Evolutionary conservation across 1,140 invertebrate species (phyloP).

Genomic region (Drosophila parabipectinata): DNA sequence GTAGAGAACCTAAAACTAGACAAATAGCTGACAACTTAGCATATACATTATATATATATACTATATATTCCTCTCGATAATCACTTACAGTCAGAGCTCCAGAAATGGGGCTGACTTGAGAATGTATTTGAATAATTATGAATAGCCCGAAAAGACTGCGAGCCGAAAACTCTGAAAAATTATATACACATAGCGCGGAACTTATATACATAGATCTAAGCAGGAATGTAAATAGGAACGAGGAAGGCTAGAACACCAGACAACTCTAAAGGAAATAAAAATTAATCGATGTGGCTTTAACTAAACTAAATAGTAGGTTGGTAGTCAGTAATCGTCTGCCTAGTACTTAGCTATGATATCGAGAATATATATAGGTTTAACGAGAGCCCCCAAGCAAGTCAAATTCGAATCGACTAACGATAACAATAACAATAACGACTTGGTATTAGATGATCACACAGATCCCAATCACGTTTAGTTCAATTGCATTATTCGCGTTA

Average conservation of each 20-base stretch:
- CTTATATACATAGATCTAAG: slow-evolving; percentile 38
- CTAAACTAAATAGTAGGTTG: slow-evolving; percentile 49
- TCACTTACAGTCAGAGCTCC: slow-evolving; percentile 63
- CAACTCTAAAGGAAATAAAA: slow-evolving; percentile 39
- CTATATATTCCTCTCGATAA: slow-evolving; percentile 65
- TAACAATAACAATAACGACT: slow-evolving; percentile 49
- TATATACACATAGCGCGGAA: slow-evolving; percentile 64
- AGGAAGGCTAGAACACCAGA: slow-evolving; percentile 39
- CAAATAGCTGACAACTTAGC: slow-evolving; percentile 63
- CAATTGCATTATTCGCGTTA: slow-evolving; percentile 66
- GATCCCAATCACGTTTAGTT: slow-evolving; percentile 70
- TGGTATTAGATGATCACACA: slow-evolving; percentile 26
- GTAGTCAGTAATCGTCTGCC: slow-evolving; percentile 40
- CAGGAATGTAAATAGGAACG: slow-evolving; percentile 33
- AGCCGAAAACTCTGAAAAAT: slow-evolving; percentile 82
- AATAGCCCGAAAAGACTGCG: slow-evolving; percentile 81
- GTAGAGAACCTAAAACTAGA: slow-evolving; percentile 58
- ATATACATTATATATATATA: slow-evolving; percentile 27
- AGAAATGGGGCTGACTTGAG: slow-evolving; percentile 48
- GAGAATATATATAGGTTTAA: slow-evolving; percentile 41
- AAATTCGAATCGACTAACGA: slow-evolving; percentile 69
- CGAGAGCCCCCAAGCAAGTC: slow-evolving; percentile 50
- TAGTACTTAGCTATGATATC: slow-evolving; percentile 46
- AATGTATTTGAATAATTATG: slow-evolving; percentile 63
- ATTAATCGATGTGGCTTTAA: slow-evolving; percentile 83